Percentiles rank a stretch among this genome's conserved stretches.
phyloP scores from a whole-genome alignment of 2,888 invertebrate species.

The Xestia ashworthii region DNA sequence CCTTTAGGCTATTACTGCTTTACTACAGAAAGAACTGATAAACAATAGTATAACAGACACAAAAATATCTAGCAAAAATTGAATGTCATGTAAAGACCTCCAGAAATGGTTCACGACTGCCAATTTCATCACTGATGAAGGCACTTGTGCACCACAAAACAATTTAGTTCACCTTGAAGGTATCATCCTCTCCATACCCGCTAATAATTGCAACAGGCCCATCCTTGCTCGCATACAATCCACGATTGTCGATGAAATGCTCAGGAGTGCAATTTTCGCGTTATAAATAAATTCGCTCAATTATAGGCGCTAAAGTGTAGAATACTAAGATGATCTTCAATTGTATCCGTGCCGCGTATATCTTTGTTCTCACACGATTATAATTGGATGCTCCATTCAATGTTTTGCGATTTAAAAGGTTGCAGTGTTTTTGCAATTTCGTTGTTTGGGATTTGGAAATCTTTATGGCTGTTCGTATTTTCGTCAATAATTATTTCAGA shows the following conservation, averaged over 20 bases:
- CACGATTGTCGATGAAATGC: constrained; percentile 81
- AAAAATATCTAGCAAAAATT: not conserved
- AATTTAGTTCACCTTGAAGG: constrained; percentile 36
- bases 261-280: constrained; percentile 78
- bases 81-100: not conserved
- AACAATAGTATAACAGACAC: too few relatives aligned
- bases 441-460: constrained; percentile 51
- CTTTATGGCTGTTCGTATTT: constrained; percentile 3
- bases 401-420: constrained; percentile 64
- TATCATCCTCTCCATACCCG: constrained; percentile 71
- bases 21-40: too few relatives aligned
- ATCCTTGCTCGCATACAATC: constrained; percentile 78
- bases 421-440: constrained; percentile 62
- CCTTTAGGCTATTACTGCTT: too few relatives aligned
- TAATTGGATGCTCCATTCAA: constrained; percentile 67
- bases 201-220: constrained; percentile 68
- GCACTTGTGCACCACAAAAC: not conserved
- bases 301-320: constrained; percentile 77
- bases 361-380: constrained; percentile 67
- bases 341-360: constrained; percentile 65
- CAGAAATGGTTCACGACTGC: not conserved
- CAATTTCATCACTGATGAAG: not conserved
- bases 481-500: not conserved
- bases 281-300: constrained; percentile 84
- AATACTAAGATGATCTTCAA: constrained; percentile 72